Base-by-base conservation (phyloP, 2,797 vertebrate genomes). In the Cottoperca gobio region DNA sequence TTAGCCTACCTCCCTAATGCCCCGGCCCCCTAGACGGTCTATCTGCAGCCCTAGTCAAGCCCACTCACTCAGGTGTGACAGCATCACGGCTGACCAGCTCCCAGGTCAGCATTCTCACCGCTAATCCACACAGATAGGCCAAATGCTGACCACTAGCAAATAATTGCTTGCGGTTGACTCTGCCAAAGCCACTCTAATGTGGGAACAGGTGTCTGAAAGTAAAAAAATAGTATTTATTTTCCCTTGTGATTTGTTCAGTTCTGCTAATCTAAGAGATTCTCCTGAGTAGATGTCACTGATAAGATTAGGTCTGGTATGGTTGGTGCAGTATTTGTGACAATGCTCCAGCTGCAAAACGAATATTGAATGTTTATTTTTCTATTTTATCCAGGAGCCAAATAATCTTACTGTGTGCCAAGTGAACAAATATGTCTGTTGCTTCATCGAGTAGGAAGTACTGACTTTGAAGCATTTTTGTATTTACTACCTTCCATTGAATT, bases 401-500 rank as follows among this genome's bases (percentile, higher is more conserved):
- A 78, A 66, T 78, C 70, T 52, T 65, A 67, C 70, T 65, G 76
- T 76, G 54, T 87, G 83, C 67, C 76, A 91, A 89, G 86, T 73
- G 75, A 73, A 79, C 71, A 89, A 61, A 87, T 75, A 79, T 75
- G 70, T 87, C 45, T 70, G 57, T 84, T 87, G 66, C 73, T 84
- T 82, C 65, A 77, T 83, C 71, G 82, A 65, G 81, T 79, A 84
- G 82, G 86, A 84, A 76, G 66, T 60, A 76, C 65, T 82, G 85
- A 87, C 86, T 93, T 91, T 90, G 76, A 90, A 91, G 83, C 76
- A 70, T 85, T 85, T 90, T 78, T 73, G 67, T 88, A 90, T 92
- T 93, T 85, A 88, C 86, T 77, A 84, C 83, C 83, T 90, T 92
- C 78, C 79, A 91, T 86, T 87, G 90, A 90, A 84, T 88, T 88